Evolutionary conservation across 1,140 invertebrate genomes (phyloP), one percentile per base, ranked within the genome.

Genomic region (Leptinotarsa undecemlineata): DNA sequence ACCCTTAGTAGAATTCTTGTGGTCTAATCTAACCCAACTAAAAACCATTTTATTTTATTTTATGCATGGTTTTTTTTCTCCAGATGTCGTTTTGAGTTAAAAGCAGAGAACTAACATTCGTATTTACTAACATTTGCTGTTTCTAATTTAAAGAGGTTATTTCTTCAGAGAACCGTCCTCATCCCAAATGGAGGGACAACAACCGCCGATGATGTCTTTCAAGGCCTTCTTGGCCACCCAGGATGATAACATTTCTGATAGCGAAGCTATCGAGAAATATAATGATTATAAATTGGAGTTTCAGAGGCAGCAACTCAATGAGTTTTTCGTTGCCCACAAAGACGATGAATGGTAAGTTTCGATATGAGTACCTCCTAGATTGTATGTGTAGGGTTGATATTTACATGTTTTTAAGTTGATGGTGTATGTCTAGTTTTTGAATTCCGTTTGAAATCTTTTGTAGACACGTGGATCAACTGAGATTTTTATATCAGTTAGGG

Each of bases 241-340:
- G 68, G 98, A 99, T 87, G 98, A 99, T 85, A 94, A 93, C 61
- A 99, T 99, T 82, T 95, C 95, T 60, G 97, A 99, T 79, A 96
- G 98, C 76, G 97, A 99, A 85, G 97, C 98, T 13, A 93, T 99
- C 78, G 92, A 92, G 81, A 98, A 98, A 82, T 99, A 99, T 87
- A 97, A 97, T 85, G 98, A 99, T 80, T 99, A 99, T 86, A 99
- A 99, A 86, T 87, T 96, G 80, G 98, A 99, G 81, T 99, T 98
- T 84, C 93, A 94, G 82, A 89, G 96, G 70, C 96, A 98, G 85
- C 98, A 99, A 84, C 90, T 99, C 21, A 98, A 98, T 86, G 97
- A 99, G 86, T 99, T 99, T 88, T 99, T 99, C 88, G 93, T 99
- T 81, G 92, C 92, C 48, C 98, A 99, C 88, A 99, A 99, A 87